Conservation (phyloP, 2,113 vertebrate species). For the Electrona antarctica region DNA sequence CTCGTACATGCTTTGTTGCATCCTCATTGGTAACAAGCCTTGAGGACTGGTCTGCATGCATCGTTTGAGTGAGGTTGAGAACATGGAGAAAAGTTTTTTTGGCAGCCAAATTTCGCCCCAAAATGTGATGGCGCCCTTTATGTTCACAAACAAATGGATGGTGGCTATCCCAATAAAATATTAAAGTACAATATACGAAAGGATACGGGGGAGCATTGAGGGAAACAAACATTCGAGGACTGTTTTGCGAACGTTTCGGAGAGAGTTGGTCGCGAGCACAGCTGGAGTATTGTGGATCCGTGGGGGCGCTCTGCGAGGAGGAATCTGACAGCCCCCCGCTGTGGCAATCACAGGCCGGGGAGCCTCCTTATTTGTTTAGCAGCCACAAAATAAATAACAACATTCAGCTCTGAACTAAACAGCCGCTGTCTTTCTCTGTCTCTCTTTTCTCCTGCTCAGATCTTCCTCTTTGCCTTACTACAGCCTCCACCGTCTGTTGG, state of each 20-base stretch:
- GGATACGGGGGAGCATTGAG: slow-evolving; percentile 41
- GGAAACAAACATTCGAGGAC: slow-evolving; percentile 36
- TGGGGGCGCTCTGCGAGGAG: slow-evolving; percentile 59
- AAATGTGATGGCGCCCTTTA: no score
- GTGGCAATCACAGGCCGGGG: slow-evolving; percentile 72
- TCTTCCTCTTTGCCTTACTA: slow-evolving; percentile 49
- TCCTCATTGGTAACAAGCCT: not conserved
- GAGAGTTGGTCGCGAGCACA: slow-evolving; percentile 38
- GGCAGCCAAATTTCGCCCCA: slow-evolving; percentile 19
- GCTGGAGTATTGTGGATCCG: slow-evolving; percentile 55
- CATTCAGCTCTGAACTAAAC: slow-evolving; percentile 67
- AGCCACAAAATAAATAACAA: slow-evolving; percentile 74
- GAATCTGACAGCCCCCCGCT: slow-evolving; percentile 73
- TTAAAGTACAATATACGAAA: slow-evolving; percentile 29
- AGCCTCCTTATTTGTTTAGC: slow-evolving; percentile 76
- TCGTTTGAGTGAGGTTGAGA: slow-evolving; percentile 10
- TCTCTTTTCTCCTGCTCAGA: slow-evolving; percentile 60
- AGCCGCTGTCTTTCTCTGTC: slow-evolving; percentile 63
- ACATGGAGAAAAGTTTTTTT: slow-evolving; percentile 15
- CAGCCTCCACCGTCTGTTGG: slow-evolving; percentile 35
- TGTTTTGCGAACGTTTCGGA: slow-evolving; percentile 42
- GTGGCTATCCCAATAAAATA: slow-evolving; percentile 7
- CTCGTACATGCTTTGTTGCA: not conserved
- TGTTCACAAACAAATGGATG: not conserved
- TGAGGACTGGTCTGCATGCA: slow-evolving; percentile 4